phyloP scores from a whole-genome alignment of 2,113 vertebrate genomes.

The Actenoides lindsayi region DNA sequence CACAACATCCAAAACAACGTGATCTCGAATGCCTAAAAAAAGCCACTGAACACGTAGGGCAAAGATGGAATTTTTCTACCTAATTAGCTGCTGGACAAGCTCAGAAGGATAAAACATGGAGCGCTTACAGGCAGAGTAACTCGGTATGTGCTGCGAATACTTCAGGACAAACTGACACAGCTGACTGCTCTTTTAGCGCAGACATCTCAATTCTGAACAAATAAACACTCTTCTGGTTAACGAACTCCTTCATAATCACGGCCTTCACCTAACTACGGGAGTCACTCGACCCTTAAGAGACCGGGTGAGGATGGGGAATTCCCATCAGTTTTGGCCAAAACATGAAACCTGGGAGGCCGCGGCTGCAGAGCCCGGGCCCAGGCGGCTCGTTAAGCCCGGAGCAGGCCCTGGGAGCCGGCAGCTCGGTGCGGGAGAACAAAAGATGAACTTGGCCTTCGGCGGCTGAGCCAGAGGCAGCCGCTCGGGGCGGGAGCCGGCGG shows the following conservation, averaged over 20 bases:
- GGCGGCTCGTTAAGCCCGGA: rapidly evolving
- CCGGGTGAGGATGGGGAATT: background rate
- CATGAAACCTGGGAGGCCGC: background rate
- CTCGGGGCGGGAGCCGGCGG: no score
- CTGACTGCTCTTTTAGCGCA: background rate
- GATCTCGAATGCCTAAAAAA: background rate
- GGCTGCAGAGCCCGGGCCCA: background rate
- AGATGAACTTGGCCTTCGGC: background rate
- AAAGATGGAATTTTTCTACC: background rate
- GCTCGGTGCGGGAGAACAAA: rapidly evolving
- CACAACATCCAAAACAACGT: background rate
- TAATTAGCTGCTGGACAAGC: background rate
- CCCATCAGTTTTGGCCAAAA: background rate
- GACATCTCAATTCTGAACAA: background rate
- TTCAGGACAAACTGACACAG: background rate
- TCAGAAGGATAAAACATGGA: background rate
- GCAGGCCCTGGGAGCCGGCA: background rate
- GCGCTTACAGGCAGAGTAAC: background rate
- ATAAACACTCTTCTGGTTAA: background rate
- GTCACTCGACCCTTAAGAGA: no score
- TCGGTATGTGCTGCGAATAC: rapidly evolving
- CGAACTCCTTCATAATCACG: background rate
- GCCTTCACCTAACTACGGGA: background rate
- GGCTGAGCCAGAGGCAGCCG: background rate
- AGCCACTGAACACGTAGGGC: background rate